phyloP scores from a whole-genome alignment of 2,888 invertebrate genomes.

The Ophion costatus region DNA sequence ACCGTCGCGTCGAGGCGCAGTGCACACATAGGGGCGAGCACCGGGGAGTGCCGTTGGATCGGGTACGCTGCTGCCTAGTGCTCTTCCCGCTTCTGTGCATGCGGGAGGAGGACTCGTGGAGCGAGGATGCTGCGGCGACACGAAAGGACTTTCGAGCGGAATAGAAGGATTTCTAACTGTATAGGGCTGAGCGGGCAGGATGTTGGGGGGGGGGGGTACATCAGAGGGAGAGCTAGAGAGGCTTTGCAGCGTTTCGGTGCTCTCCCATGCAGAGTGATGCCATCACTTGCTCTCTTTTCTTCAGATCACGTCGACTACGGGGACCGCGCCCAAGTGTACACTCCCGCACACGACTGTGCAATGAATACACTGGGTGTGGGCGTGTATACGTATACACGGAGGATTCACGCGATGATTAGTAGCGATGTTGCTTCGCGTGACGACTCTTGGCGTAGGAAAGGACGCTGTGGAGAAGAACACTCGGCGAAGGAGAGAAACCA shows the following conservation, averaged over 20 bases:
- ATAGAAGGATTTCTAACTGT: conserved; percentile 63
- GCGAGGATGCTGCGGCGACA: conserved; percentile 67
- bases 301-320: conserved; percentile 39
- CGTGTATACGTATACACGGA: conserved; percentile 14
- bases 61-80: conserved; percentile 38
- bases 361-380: conserved; percentile 10
- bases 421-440: conserved; percentile 8
- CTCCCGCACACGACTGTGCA: not conserved
- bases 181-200: not conserved
- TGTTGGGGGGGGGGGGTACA: conserved; percentile 11
- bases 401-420: conserved; percentile 51
- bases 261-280: conserved; percentile 18
- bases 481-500: not conserved
- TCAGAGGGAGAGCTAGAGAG: conserved; percentile 65
- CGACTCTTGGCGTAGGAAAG: conserved; percentile 41
- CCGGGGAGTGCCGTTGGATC: conserved; percentile 74
- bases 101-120: conserved; percentile 34
- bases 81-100: conserved; percentile 7
- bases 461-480: not conserved
- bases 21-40: conserved; percentile 58
- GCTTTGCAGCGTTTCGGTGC: conserved; percentile 49
- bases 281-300: conserved; percentile 39
- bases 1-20: conserved; percentile 12
- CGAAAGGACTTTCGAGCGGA: conserved; percentile 78
- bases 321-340: conserved; percentile 56